These are phyloP conservation scores for Heliconius charithonia DNA, from an alignment of 2,888 invertebrate species.

Conservation along the genomic window DNA sequence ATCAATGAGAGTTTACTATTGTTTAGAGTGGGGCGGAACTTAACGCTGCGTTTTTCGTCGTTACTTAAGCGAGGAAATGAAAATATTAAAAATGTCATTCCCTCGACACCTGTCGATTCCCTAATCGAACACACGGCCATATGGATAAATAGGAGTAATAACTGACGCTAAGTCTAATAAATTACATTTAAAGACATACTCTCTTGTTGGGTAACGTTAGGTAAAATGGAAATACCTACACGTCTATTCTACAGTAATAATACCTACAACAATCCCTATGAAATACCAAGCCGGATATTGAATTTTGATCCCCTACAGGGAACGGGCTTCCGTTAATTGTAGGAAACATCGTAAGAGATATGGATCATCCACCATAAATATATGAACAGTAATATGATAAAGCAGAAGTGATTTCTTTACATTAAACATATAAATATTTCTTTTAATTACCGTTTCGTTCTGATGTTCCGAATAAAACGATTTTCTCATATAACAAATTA, in stretches of 20 bases:
- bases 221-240: background rate
- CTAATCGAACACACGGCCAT: too few species aligned
- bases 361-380: background rate
- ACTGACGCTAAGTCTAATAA: background rate
- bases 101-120: too few species aligned
- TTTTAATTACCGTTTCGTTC: too few species aligned
- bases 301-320: slow-evolving; percentile 25
- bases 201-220: background rate
- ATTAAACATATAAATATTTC: too few species aligned
- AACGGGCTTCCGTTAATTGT: slow-evolving; percentile 2
- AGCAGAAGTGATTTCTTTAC: background rate
- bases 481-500: too few species aligned
- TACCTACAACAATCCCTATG: background rate
- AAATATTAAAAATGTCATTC: too few species aligned
- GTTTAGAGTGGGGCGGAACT: background rate
- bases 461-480: too few species aligned
- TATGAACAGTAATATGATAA: background rate
- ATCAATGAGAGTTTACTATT: background rate
- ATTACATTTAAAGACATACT: background rate
- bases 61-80: too few species aligned
- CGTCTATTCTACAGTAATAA: background rate
- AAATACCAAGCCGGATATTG: slow-evolving; percentile 30
- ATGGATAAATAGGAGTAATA: too few species aligned
- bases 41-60: too few species aligned
- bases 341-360: background rate